Conservation (phyloP, 2,888 invertebrate genomes). For the Latrodectus elegans region DNA sequence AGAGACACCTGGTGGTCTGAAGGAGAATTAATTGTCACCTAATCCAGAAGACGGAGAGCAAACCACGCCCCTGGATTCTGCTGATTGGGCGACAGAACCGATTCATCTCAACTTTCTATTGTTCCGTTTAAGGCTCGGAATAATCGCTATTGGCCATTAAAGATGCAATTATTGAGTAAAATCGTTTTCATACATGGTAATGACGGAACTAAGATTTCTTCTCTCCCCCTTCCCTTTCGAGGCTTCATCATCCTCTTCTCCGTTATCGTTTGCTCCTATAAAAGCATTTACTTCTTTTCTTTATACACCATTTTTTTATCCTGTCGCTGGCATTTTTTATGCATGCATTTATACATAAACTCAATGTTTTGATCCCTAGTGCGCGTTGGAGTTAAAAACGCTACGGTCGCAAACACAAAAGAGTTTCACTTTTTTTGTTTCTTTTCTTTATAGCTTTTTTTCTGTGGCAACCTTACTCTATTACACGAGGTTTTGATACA, state of each 20-base stretch:
- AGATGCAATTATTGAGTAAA: constrained; percentile 69
- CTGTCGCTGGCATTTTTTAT: constrained; percentile 35
- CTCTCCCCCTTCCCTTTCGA: constrained; percentile 17
- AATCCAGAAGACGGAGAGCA: constrained; percentile 62
- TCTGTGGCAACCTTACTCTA: constrained; percentile 30
- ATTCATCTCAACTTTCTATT: constrained; percentile 67
- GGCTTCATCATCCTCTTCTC: constrained; percentile 22
- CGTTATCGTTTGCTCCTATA: constrained; percentile 26
- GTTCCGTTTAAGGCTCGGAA: constrained; percentile 66
- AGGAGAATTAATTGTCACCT: constrained; percentile 70
- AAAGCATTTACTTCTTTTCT: constrained; percentile 36
- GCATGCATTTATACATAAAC: constrained; percentile 10
- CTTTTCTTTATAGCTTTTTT: constrained; percentile 16
- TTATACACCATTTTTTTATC: constrained; percentile 8
- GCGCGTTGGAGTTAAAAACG: constrained; percentile 53
- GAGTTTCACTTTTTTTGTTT: constrained; percentile 36
- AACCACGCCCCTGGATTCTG: constrained; percentile 50
- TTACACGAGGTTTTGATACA: constrained; percentile 66
- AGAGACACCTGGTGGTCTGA: constrained; percentile 69
- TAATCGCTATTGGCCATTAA: constrained; percentile 70
- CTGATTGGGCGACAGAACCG: constrained; percentile 59
- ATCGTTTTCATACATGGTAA: constrained; percentile 69
- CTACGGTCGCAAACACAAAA: constrained; percentile 53
- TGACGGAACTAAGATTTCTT: constrained; percentile 57
- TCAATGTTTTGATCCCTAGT: constrained; percentile 53